These are phyloP conservation scores for Ommatoiulus sabulosus DNA, from an alignment of 2,888 invertebrate species.

Conservation along the genomic window DNA sequence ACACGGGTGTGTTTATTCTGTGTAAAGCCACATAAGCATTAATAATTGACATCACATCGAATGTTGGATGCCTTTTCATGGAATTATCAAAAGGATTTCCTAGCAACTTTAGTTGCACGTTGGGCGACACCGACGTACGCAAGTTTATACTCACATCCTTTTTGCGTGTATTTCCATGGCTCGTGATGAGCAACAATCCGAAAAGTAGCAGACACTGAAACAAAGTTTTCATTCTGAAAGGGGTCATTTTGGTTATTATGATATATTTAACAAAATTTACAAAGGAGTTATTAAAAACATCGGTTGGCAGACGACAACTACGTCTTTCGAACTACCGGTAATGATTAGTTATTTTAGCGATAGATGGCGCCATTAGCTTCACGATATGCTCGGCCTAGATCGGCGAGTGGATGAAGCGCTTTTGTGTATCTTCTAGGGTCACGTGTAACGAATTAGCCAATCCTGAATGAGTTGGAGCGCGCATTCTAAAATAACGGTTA, in stretches of 20 bases:
- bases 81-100: neutral
- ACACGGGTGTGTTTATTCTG: neutral
- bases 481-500: neutral
- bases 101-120: neutral
- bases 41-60: neutral
- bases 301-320: neutral
- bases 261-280: neutral
- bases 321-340: neutral
- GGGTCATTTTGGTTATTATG: neutral
- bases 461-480: neutral
- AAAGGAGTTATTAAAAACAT: neutral
- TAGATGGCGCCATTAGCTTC: neutral
- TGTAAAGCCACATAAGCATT: neutral
- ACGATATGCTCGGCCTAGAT: neutral
- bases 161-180: conserved; percentile 47
- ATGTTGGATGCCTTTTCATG: neutral
- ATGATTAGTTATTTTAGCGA: neutral
- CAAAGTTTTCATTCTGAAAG: neutral
- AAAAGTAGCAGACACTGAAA: conserved; percentile 6
- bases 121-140: neutral
- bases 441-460: neutral
- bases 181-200: neutral
- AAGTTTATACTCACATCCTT: conserved; percentile 13
- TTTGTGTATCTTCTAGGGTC: neutral
- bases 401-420: neutral